Percentiles rank a stretch among this genome's conserved stretches.
Conservation (phyloP, 2,797 vertebrate genomes). For the Rhinichthys osculus region DNA sequence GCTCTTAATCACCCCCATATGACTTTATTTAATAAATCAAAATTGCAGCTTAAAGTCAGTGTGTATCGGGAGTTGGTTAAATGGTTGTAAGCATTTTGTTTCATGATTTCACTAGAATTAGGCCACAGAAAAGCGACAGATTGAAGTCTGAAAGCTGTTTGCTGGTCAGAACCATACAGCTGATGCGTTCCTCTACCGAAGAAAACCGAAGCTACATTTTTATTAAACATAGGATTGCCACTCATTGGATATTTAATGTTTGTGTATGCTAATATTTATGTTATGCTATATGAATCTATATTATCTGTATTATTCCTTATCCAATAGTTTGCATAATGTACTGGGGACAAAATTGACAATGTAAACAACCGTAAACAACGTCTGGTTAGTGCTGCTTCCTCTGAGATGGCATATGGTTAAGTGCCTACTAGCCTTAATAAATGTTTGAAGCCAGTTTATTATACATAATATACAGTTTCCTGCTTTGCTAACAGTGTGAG, state of each 20-base stretch:
- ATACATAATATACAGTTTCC: slow-evolving; percentile 26
- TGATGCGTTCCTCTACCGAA: background rate
- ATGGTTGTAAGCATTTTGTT: background rate
- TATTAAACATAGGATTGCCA: background rate
- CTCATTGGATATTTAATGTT: background rate
- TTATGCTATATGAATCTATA: background rate
- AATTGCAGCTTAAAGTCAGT: slow-evolving; percentile 5
- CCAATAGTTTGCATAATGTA: background rate
- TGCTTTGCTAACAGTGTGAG: background rate
- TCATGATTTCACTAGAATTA: background rate
- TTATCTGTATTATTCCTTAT: background rate
- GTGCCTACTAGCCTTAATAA: slow-evolving; percentile 34
- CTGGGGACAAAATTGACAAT: background rate
- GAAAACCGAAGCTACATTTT: background rate
- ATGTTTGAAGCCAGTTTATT: slow-evolving; percentile 26
- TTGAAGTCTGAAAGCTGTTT: slow-evolving; percentile 2
- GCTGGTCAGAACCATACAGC: background rate
- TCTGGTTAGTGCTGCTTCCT: background rate
- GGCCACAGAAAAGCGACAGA: background rate
- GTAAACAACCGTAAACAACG: background rate
- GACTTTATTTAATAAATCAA: slow-evolving; percentile 2
- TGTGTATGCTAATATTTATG: slow-evolving; percentile 7
- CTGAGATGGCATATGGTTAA: background rate
- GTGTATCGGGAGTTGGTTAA: background rate
- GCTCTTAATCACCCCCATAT: background rate